phyloP scores from a whole-genome alignment of 2,113 vertebrate genomes.

The Gambusia affinis region DNA sequence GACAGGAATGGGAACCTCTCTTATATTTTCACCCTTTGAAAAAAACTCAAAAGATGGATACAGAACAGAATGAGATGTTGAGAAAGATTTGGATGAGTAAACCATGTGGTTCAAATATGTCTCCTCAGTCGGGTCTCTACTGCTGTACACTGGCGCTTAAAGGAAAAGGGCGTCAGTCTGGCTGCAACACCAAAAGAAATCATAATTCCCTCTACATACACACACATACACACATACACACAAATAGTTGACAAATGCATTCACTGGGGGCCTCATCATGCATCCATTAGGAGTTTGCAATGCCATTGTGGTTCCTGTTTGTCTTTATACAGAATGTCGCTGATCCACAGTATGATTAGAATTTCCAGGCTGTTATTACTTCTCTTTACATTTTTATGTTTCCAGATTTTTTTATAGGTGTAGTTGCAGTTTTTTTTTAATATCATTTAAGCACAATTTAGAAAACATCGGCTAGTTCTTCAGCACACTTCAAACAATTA shows the following conservation, averaged over 20 bases:
- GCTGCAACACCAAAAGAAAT: constrained; percentile 74
- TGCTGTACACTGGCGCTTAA: constrained; percentile 51
- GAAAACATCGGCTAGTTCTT: no score
- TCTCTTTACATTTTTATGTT: neutral
- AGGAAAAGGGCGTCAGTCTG: constrained; percentile 72
- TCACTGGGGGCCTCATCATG: constrained; percentile 61
- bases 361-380: constrained; percentile 16
- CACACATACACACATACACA: constrained; percentile 12
- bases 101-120: constrained; percentile 79
- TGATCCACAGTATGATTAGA: constrained; percentile 47
- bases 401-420: neutral
- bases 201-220: constrained; percentile 56
- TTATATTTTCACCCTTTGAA: neutral
- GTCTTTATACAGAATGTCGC: constrained; percentile 53
- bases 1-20: neutral
- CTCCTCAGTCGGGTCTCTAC: constrained; percentile 54
- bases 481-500: no score
- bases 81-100: constrained; percentile 37
- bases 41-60: neutral
- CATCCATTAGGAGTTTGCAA: constrained; percentile 55
- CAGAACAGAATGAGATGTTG: neutral
- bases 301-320: constrained; percentile 35
- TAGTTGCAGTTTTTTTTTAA: neutral
- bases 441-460: no score
- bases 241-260: constrained; percentile 58